These are phyloP conservation scores for Formica aserva DNA, from an alignment of 2,888 invertebrate genomes.

Conservation along the genomic window DNA sequence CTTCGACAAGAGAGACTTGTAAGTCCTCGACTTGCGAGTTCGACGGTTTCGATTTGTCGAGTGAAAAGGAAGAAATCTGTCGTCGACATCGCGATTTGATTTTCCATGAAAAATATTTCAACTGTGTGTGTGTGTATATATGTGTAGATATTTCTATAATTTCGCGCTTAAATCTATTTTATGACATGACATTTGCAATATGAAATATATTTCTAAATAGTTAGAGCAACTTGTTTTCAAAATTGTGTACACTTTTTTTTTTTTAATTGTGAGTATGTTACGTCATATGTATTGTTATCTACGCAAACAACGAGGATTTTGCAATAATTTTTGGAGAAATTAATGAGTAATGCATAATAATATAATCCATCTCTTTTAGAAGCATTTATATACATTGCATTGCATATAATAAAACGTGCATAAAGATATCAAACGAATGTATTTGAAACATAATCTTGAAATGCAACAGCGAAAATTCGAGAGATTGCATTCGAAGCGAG, in stretches of 20 bases:
- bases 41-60: neutral
- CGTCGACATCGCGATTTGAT: neutral
- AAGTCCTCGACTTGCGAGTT: conserved; percentile 85
- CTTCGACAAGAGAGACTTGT: conserved; percentile 91
- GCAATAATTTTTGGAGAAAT: neutral
- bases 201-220: neutral
- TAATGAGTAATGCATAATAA: neutral
- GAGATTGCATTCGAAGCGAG: conserved; percentile 9
- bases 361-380: conserved; percentile 5
- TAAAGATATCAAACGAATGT: conserved; percentile 4
- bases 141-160: neutral
- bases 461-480: conserved; percentile 22
- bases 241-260: neutral
- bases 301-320: neutral
- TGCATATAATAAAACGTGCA: neutral
- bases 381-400: neutral
- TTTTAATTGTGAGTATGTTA: neutral
- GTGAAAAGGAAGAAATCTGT: neutral
- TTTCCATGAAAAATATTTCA: neutral
- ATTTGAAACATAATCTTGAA: conserved; percentile 30
- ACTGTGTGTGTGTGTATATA: neutral
- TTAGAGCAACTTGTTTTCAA: neutral
- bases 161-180: neutral
- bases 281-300: neutral
- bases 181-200: neutral